Evolutionary conservation across 1,140 invertebrate genomes (phyloP), one percentile per base, ranked within the genome.

Genomic region (Heliconius eleuchia): DNA sequence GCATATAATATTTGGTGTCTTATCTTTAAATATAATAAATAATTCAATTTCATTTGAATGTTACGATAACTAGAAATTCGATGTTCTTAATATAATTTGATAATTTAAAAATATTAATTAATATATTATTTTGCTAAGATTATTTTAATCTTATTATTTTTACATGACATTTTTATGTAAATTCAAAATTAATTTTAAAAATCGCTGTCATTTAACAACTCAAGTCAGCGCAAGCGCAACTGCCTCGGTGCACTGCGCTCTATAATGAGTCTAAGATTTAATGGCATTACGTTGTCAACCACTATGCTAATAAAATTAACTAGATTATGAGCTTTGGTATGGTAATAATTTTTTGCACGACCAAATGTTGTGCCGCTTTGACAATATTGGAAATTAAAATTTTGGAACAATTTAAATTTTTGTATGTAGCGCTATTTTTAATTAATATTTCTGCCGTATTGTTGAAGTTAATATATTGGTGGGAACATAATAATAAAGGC

Each of bases 251-350:
- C 57, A 70, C 80, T 80, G 76, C 71, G 72, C 57, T 70, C 83
- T 80, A 80, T 84, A 84, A 84, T 81, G 76, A 76, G 75, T 76
- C 72, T 78, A 77, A 74, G 80, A 77, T 76, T 60, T 82, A 83
- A 81, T 79, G 79, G 80, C 81, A 80, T 83, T 82, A 83, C 71
- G 84, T 85, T 85, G 82, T 85, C 78, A 80, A 82, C 84, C 80
- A 83, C 83, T 85, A 85, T 83, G 82, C 82, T 83, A 83, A 85
- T 85, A 85, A 83, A 85, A 83, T 83, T 77, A 82, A 77, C 55
- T 79, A 81, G 81, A 83, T 83, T 84, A 84, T 82, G 73, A 76
- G 57, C 52, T 66, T 78, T 70, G 77, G 9, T 30, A 27, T 66
- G 27, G 23, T 66, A 66, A 66, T 66, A 66, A 66, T 66, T 66